Evolutionary conservation across 2,888 invertebrate genomes (phyloP), one percentile per base, ranked within the genome.

Genomic region (Ophion costatus): DNA sequence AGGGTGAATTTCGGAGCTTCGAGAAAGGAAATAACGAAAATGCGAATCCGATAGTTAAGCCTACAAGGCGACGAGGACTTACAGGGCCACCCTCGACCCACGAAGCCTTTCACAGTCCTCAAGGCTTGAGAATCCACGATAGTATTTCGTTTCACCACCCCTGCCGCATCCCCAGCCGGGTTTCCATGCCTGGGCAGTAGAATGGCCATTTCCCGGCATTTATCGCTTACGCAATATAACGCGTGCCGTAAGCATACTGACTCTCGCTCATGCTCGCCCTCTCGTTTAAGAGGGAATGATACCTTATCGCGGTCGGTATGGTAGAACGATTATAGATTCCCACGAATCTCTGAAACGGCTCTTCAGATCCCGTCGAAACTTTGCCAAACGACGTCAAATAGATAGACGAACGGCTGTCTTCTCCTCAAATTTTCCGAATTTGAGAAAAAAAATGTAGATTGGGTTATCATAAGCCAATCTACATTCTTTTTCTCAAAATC

Each of bases 141-240:
- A 14, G 57, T 33, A 75, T 24, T 45, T 71, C 61, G 51, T 77
- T 76, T 38, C 61, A 77, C 76, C 59, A 82, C 64, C 76, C 73
- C 51, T 66, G 73, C 38, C 0, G 38, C 38, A 6, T 1, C 9
- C 38, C 38, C 38, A 7, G 7, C 80, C 64, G 70, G 67, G 70
- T 69, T 75, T 63, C 77, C 80, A 80, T 76, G 56, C 29, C 74
- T 70, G 56, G 78, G 29, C 69, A n/a, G 66, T 74, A 82, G 83
- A 78, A 80, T 83, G 84, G 67, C 82, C 82, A 86, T 86, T 86
- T 86, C 81, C 73, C 70, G 69, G 84, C 56, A 78, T 69, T 73
- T 80, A 24, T 61, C 77, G 69, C 45, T 69, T 57, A 73, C 59
- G 59, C 71, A 66, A 51, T 78, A 56, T 56, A n/a, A n/a, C 56